Conservation (phyloP, 2,888 invertebrate species). For the Drosophila falleni region DNA sequence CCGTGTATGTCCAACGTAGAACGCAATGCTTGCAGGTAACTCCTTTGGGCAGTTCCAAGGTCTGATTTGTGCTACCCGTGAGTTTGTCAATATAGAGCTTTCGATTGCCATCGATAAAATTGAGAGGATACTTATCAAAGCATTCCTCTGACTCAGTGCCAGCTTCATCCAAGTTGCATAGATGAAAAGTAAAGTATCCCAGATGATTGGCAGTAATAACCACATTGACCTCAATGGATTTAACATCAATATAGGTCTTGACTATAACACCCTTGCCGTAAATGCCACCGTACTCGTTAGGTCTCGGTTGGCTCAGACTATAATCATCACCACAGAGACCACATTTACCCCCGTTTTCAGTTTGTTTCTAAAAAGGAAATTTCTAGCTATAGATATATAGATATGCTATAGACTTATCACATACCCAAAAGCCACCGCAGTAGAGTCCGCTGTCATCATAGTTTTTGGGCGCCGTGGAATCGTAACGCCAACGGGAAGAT, state of each 20-base stretch:
- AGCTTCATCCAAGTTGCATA: slow-evolving; percentile 86
- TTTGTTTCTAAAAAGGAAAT: slow-evolving; percentile 82
- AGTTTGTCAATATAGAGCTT: slow-evolving; percentile 61
- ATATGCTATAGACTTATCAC: too few species aligned
- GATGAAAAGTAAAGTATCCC: slow-evolving; percentile 86
- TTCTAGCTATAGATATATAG: not conserved
- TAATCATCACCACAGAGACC: slow-evolving; percentile 87
- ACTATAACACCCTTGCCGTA: slow-evolving; percentile 86
- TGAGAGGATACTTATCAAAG: slow-evolving; percentile 85
- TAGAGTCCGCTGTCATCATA: slow-evolving; percentile 86
- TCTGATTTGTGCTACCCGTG: slow-evolving; percentile 62
- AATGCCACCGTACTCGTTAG: slow-evolving; percentile 87
- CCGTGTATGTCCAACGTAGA: slow-evolving; percentile 87
- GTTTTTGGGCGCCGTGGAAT: slow-evolving; percentile 85
- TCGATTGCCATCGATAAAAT: slow-evolving; percentile 75
- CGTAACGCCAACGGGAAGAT: slow-evolving; percentile 87
- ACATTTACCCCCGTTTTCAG: slow-evolving; percentile 85
- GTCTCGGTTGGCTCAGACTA: slow-evolving; percentile 84
- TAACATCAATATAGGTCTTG: slow-evolving; percentile 81
- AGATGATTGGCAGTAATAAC: slow-evolving; percentile 86
- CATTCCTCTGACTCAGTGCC: slow-evolving; percentile 86
- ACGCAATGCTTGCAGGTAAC: slow-evolving; percentile 87
- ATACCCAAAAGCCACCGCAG: slow-evolving; percentile 86
- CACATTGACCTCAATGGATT: slow-evolving; percentile 75
- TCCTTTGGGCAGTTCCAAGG: slow-evolving; percentile 83